Evolutionary conservation across 2,797 vertebrate genomes (phyloP), one percentile per base, ranked within the genome.

Genomic region (Gadopsis bispinosus): DNA sequence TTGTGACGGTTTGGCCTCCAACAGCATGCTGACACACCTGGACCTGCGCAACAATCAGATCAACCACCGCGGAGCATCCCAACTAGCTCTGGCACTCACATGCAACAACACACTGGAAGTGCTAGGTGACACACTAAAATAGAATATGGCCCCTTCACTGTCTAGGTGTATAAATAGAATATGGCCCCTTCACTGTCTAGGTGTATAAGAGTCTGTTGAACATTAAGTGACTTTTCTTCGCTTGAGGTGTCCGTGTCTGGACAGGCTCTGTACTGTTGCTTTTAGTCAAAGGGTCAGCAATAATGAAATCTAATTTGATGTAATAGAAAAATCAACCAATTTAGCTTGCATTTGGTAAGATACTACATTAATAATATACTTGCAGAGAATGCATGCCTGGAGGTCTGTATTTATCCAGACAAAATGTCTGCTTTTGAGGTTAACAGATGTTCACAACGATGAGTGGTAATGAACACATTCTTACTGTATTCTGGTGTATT

Each of bases 1-100:
- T 83, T 98, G 97, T 65, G 95, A 96, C 39, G 97, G 97, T 26
- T 86, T 99, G 73, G 92, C 93, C 7, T 94, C 91, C 81, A 99
- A 96, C 72, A 53, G 31, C 0, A 17, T 43, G 19, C 94, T 99
- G 39, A 93, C 68, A 8, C 93, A 87, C 26, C 94, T 99, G 29
- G 98, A 99, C 91, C 94, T 99, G 59, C 97, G 98, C 73, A 99
- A 97, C 83, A 99, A 99, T 85, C 97, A 99, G 92, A 97, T 99
- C 89, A 97, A 92, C 93, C 98, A 98, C 83, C 94, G 95, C 26
- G 98, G 97, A 17, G 97, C 96, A 0, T 94, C 93, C 45, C 96
- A 96, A 75, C 94, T 99, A 17, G 95, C 96, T 1, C n/a, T 94
- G 80, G 96, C 97, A 1, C 92, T 99, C 67, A 94, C 94, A 86